phyloP scores from a whole-genome alignment of 1,140 invertebrate genomes.

The Micrasema longulum region DNA sequence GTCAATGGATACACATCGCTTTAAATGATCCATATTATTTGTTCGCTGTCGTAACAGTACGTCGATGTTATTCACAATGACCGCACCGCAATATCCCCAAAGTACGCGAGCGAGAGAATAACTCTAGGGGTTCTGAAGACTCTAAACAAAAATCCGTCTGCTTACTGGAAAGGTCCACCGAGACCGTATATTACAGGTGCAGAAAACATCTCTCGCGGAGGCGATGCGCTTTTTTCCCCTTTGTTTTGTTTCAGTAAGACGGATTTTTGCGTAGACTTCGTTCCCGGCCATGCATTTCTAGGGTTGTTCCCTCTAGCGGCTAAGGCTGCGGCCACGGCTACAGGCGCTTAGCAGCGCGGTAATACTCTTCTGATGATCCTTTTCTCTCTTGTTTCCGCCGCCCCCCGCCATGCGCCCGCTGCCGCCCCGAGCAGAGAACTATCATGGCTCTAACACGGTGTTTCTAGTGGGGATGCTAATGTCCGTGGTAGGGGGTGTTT shows the following conservation, averaged over 20 bases:
- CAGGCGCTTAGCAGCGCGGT: constrained; percentile 53
- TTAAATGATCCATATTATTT: constrained; percentile 7
- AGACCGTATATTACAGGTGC: constrained; percentile 18
- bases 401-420: constrained; percentile 56
- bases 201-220: not conserved
- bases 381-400: constrained; percentile 50
- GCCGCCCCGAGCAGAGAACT: constrained; percentile 79
- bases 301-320: not conserved
- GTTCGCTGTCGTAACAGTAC: not conserved
- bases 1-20: constrained; percentile 42
- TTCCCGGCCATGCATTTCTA: constrained; percentile 50
- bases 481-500: constrained; percentile 97
- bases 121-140: constrained; percentile 20
- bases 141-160: constrained; percentile 55
- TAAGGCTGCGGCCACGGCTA: constrained; percentile 53
- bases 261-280: constrained; percentile 37
- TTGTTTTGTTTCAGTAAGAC: constrained; percentile 38
- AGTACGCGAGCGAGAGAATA: not conserved
- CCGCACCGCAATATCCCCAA: not conserved
- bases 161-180: constrained; percentile 8
- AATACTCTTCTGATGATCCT: constrained; percentile 36
- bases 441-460: constrained; percentile 94
- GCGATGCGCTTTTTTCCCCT: constrained; percentile 23
- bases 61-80: not conserved
- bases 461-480: constrained; percentile 97